phyloP scores from a whole-genome alignment of 53 echinoderm and acorn worm genomes.

The Temnopleurus reevesii region DNA sequence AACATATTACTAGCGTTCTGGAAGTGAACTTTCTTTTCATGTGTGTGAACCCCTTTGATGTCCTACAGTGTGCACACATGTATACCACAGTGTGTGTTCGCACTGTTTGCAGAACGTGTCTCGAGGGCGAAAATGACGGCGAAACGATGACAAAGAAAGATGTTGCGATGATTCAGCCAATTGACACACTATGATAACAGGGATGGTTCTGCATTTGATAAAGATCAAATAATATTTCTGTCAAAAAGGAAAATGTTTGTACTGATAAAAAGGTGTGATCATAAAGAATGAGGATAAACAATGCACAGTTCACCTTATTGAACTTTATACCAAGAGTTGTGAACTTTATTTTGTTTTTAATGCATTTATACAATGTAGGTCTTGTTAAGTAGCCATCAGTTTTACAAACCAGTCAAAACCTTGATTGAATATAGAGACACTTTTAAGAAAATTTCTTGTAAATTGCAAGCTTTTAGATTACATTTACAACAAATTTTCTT shows the following conservation, averaged over 20 bases:
- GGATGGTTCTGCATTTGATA: neutral
- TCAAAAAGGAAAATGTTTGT: neutral
- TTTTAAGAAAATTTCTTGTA: no score
- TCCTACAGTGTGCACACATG: neutral
- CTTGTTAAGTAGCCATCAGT: no score
- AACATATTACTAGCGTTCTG: constrained; percentile 18
- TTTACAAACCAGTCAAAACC: no score
- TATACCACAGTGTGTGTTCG: constrained; percentile 3
- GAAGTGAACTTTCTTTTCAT: no score
- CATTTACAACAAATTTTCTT: no score
- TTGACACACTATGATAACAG: neutral
- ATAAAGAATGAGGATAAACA: no score
- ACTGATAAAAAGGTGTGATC: neutral
- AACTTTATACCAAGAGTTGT: no score
- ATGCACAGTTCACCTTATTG: no score
- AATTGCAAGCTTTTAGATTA: no score
- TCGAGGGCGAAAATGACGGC: neutral
- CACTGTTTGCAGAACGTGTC: constrained; percentile 31
- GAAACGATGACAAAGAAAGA: neutral
- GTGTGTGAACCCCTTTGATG: neutral
- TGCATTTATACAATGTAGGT: no score
- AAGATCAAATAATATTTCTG: neutral
- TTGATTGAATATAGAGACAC: no score
- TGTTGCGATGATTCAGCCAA: neutral
- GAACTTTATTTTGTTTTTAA: no score